Conservation (phyloP, 1,140 invertebrate species). For the Carcinoscorpius rotundicauda region DNA sequence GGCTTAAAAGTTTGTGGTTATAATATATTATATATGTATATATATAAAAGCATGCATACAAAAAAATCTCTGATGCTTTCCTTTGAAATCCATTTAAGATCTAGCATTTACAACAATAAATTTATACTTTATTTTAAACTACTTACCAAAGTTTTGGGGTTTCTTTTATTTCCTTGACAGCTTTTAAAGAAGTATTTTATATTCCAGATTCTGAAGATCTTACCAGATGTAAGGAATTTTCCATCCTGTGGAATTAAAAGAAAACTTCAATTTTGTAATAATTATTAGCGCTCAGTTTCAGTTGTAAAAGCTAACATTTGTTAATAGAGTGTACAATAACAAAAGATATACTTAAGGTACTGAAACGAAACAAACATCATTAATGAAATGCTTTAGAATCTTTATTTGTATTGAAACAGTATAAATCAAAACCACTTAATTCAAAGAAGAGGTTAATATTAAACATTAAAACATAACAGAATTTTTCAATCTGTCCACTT, state of each 20-base stretch:
- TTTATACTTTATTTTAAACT: no score
- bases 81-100: no score
- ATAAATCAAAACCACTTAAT: no score
- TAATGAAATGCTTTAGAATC: not conserved
- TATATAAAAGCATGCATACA: no score
- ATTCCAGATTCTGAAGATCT: slow-evolving; percentile 34
- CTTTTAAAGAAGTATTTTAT: slow-evolving; percentile 32
- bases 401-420: not conserved
- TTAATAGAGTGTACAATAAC: not conserved
- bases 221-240: slow-evolving; percentile 29
- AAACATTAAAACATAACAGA: no score
- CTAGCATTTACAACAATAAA: no score
- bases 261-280: not conserved
- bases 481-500: no score
- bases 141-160: slow-evolving; percentile 25
- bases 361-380: not conserved
- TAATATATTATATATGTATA: no score
- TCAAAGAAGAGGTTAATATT: no score
- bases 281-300: not conserved
- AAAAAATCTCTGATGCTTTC: no score
- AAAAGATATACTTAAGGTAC: not conserved
- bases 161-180: slow-evolving; percentile 23
- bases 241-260: slow-evolving; percentile 10
- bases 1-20: no score
- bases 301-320: no score